These are phyloP conservation scores for Sycophila texana DNA, from an alignment of 2,888 invertebrate genomes.

Conservation along the genomic window DNA sequence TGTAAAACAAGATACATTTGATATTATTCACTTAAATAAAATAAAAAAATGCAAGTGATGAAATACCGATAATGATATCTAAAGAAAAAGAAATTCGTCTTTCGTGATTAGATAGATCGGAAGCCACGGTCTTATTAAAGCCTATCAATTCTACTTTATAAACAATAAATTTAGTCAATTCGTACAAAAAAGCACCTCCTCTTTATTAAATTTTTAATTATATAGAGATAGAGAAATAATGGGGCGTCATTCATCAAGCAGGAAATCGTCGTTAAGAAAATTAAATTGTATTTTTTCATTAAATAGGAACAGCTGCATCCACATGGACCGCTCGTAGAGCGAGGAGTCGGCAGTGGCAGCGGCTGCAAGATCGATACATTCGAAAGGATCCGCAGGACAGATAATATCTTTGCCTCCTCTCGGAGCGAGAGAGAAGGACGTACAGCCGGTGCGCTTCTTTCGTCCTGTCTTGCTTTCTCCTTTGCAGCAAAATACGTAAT, in stretches of 20 bases:
- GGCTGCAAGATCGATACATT: constrained; percentile 60
- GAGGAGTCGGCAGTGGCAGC: constrained; percentile 3
- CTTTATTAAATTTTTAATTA: neutral
- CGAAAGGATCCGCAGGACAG: constrained; percentile 68
- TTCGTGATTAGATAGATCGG: too few relatives aligned
- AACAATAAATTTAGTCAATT: too few relatives aligned
- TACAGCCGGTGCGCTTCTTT: neutral
- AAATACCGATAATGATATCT: too few relatives aligned
- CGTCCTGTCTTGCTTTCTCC: constrained; percentile 22
- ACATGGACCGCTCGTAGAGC: constrained; percentile 49
- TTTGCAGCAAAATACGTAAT: constrained; percentile 35
- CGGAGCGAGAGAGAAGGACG: constrained; percentile 48
- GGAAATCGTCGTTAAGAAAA: constrained; percentile 40
- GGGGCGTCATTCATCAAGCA: constrained; percentile 18
- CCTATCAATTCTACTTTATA: too few relatives aligned
- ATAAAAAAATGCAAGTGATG: too few relatives aligned
- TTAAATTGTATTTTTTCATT: constrained; percentile 60
- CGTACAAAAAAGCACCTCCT: too few relatives aligned
- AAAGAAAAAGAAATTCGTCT: too few relatives aligned
- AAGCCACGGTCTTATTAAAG: too few relatives aligned
- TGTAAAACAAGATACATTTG: too few relatives aligned
- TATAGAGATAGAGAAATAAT: constrained; percentile 12
- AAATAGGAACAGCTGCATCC: constrained; percentile 60
- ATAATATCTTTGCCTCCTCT: constrained; percentile 67
- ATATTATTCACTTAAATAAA: too few relatives aligned